phyloP scores from a whole-genome alignment of 1,140 invertebrate species.

The Cephus cinctus region DNA sequence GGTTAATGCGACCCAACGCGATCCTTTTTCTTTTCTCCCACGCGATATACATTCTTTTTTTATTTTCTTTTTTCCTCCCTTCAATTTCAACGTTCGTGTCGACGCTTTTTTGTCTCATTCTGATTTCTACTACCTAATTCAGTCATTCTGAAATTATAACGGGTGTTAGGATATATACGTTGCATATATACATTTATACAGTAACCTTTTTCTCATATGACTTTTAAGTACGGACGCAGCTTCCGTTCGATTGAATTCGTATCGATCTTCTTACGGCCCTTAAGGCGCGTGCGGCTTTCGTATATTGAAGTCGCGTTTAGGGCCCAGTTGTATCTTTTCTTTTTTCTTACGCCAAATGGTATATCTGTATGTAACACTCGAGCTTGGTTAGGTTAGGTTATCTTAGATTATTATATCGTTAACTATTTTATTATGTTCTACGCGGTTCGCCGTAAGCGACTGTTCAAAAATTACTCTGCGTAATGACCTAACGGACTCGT shows the following conservation, averaged over 20 bases:
- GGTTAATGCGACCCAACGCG: no score
- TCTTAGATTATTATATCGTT: neutral
- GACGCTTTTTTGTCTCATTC: neutral
- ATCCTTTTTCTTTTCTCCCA: no score
- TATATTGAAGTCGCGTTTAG: neutral
- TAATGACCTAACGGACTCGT: neutral
- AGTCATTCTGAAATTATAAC: no score
- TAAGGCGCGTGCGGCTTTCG: neutral
- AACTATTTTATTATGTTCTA: neutral
- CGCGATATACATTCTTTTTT: neutral
- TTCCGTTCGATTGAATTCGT: slow-evolving; percentile 2
- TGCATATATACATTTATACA: neutral
- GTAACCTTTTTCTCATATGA: no score
- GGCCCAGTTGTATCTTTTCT: neutral
- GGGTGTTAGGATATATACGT: neutral
- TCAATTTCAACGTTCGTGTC: neutral
- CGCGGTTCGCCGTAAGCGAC: neutral
- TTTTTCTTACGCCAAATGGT: neutral
- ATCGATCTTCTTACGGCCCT: neutral
- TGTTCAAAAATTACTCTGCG: neutral
- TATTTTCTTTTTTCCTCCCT: neutral
- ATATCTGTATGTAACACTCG: no score
- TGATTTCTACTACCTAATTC: no score
- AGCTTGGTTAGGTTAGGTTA: no score
- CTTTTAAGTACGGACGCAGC: no score